These are phyloP conservation scores for Melinopterus prodromus DNA, from an alignment of 2,888 invertebrate species.

Conservation along the genomic window DNA sequence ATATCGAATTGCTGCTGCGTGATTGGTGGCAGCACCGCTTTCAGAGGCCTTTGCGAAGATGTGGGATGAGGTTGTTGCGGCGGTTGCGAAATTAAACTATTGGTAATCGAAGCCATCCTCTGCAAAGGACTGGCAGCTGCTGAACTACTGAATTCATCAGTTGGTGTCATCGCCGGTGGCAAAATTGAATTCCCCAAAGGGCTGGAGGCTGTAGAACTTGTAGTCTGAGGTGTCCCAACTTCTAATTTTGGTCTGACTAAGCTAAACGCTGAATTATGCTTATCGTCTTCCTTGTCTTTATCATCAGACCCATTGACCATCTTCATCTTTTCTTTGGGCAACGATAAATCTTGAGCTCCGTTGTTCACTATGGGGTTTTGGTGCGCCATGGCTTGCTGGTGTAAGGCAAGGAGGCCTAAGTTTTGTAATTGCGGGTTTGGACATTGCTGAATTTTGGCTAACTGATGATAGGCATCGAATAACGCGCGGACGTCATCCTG, in stretches of 20 bases:
- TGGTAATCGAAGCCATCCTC: constrained; percentile 97
- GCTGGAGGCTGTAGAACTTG: constrained; percentile 83
- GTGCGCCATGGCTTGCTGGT: constrained; percentile 71
- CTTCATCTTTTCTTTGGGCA: constrained; percentile 82
- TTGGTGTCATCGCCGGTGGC: constrained; percentile 83
- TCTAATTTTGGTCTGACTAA: constrained; percentile 87
- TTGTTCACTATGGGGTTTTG: constrained; percentile 68
- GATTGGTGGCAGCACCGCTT: constrained; percentile 96
- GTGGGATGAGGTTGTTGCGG: constrained; percentile 86
- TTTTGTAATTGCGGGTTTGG: constrained; percentile 62
- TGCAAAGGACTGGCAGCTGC: constrained; percentile 94
- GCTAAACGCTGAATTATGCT: constrained; percentile 86
- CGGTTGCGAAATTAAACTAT: constrained; percentile 92
- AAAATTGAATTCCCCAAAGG: constrained; percentile 86
- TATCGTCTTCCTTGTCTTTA: constrained; percentile 73
- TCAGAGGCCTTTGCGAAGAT: constrained; percentile 86
- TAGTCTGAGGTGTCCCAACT: constrained; percentile 71
- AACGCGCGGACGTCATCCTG: constrained; percentile 91
- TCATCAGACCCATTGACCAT: constrained; percentile 72
- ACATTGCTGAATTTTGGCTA: constrained; percentile 82
- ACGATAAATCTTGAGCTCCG: constrained; percentile 83
- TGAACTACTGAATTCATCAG: constrained; percentile 80
- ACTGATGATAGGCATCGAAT: constrained; percentile 91
- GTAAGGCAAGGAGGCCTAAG: constrained; percentile 75
- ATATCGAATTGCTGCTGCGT: constrained; percentile 99